Conservation (phyloP, 2,888 invertebrate species). For the Mactromeris polynyma region DNA sequence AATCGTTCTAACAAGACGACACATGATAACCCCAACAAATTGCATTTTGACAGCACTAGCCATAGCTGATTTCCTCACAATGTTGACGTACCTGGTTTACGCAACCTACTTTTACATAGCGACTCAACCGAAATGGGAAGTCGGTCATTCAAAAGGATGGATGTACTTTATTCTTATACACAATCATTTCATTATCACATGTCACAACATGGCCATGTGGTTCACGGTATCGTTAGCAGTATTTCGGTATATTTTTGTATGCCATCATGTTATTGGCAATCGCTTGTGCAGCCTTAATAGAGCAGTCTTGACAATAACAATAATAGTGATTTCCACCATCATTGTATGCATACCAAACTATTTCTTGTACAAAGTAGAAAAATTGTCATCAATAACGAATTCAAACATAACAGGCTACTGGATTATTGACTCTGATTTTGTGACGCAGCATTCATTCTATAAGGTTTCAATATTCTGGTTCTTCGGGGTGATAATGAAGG, state of each 20-base stretch:
- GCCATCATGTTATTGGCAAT: conserved; percentile 85
- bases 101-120: conserved; percentile 83
- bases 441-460: conserved; percentile 73
- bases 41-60: conserved; percentile 94
- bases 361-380: conserved; percentile 80
- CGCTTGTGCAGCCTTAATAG: conserved; percentile 84
- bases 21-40: conserved; percentile 96
- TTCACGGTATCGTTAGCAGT: conserved; percentile 96
- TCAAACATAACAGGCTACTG: conserved; percentile 77
- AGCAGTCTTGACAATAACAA: conserved; percentile 83
- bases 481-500: conserved; percentile 96
- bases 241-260: conserved; percentile 92
- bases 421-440: conserved; percentile 78
- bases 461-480: conserved; percentile 93
- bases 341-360: conserved; percentile 85
- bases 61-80: conserved; percentile 96
- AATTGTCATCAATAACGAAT: conserved; percentile 21
- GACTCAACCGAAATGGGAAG: conserved; percentile 68
- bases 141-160: conserved; percentile 83
- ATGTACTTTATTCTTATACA: conserved; percentile 84
- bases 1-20: conserved; percentile 94
- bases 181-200: conserved; percentile 85
- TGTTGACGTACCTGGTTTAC: conserved; percentile 93
- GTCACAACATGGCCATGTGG: conserved; percentile 96
- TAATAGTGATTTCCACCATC: conserved; percentile 81